Conservation (phyloP, 1,140 invertebrate genomes). For the Brachionus rotundiformis region DNA sequence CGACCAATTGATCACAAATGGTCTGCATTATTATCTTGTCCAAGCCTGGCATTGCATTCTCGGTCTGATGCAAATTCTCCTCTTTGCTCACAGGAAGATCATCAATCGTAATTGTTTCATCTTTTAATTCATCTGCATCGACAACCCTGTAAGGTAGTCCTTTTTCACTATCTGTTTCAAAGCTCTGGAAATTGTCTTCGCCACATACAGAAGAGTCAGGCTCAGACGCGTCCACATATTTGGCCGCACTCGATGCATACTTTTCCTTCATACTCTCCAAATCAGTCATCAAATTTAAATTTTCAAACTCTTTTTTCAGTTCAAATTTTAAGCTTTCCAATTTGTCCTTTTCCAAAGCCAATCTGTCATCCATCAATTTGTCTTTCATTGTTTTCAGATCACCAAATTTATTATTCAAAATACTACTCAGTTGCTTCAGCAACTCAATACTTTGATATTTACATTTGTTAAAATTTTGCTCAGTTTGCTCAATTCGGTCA, state of each 20-base stretch:
- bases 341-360: not conserved
- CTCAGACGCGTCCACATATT: not conserved
- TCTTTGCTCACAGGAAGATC: not conserved
- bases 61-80: not conserved
- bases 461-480: constrained; percentile 30
- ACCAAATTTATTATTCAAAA: constrained; percentile 33
- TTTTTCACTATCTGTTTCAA: not conserved
- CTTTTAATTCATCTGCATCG: not conserved
- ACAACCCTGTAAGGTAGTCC: constrained; percentile 8
- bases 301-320: constrained; percentile 26
- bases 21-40: constrained; percentile 30
- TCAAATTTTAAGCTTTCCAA: not conserved
- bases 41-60: not conserved
- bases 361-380: not conserved
- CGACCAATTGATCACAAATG: constrained; percentile 14
- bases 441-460: constrained; percentile 35
- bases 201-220: constrained; percentile 10
- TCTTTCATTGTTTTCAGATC: not conserved
- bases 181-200: not conserved
- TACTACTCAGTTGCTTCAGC: not conserved
- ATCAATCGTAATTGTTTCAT: constrained; percentile 7
- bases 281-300: not conserved
- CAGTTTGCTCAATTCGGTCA: not conserved
- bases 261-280: not conserved
- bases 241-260: not conserved